phyloP scores from a whole-genome alignment of 2,888 invertebrate species.

The Eristalis tenax region DNA sequence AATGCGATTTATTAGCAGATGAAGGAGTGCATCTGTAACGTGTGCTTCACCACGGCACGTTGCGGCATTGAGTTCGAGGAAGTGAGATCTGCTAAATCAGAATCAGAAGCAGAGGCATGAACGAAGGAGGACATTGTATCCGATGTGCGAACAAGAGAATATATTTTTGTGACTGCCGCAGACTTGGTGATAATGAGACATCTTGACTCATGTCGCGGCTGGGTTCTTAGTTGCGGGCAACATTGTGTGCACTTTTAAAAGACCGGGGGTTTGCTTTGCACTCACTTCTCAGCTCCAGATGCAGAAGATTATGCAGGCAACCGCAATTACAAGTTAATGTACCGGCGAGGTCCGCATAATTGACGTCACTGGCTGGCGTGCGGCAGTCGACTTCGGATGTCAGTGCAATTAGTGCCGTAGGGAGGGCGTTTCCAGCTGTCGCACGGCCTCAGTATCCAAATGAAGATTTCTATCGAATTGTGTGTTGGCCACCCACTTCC shows the following conservation, averaged over 20 bases:
- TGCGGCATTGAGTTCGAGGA: not conserved
- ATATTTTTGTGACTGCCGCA: not conserved
- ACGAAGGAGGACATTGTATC: conserved; percentile 6
- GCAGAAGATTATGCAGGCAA: not conserved
- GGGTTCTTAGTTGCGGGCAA: not conserved
- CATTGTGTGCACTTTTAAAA: not conserved
- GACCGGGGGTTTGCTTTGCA: not conserved
- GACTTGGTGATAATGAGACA: conserved; percentile 2
- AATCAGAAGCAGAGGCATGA: conserved; percentile 15
- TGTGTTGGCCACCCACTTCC: conserved; percentile 7
- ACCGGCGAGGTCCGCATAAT: no score
- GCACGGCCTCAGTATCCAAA: not conserved
- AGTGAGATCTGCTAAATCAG: not conserved
- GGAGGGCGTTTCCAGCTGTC: not conserved
- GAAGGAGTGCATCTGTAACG: conserved; percentile 48
- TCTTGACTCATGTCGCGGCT: not conserved
- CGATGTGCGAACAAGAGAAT: conserved; percentile 30
- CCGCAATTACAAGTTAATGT: no score
- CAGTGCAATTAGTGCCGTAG: not conserved
- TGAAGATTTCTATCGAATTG: conserved; percentile 1
- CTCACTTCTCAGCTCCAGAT: not conserved
- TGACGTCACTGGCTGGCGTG: no score
- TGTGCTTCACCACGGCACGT: conserved; percentile 8
- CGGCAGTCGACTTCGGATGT: not conserved
- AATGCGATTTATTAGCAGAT: conserved; percentile 54